A percentile compares a stretch with the other conserved stretches of the same genome.
Conservation (phyloP, 2,888 invertebrate species). For the Gymnoscelis rufifasciata region DNA sequence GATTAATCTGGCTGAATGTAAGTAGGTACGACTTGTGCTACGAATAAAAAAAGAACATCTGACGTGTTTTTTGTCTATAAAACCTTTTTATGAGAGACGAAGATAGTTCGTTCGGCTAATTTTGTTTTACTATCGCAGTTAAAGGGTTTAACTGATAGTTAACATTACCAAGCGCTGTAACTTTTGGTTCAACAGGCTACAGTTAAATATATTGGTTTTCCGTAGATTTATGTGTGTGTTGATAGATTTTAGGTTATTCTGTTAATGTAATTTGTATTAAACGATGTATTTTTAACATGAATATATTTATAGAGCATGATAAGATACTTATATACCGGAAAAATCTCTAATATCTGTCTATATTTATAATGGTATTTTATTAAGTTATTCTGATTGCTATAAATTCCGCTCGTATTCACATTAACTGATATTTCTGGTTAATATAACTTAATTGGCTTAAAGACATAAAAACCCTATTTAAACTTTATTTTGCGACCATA, state of each 20-base stretch:
- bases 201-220: slow-evolving; percentile 12
- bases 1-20: slow-evolving; percentile 16
- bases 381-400: too few species aligned
- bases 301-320: too few species aligned
- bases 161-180: slow-evolving; percentile 26
- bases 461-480: too few species aligned
- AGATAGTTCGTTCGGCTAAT: slow-evolving; percentile 30
- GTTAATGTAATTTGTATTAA: too few species aligned
- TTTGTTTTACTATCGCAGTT: slow-evolving; percentile 28
- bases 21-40: slow-evolving; percentile 1
- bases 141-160: slow-evolving; percentile 27
- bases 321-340: too few species aligned
- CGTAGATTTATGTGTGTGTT: background rate
- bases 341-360: too few species aligned
- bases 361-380: too few species aligned
- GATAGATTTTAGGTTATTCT: background rate
- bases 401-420: too few species aligned
- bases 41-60: slow-evolving; percentile 4
- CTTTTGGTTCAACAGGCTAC: slow-evolving; percentile 25
- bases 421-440: too few species aligned
- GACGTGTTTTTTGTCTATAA: slow-evolving; percentile 11
- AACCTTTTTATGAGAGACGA: slow-evolving; percentile 19
- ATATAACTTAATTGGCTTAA: too few species aligned
- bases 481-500: too few species aligned
- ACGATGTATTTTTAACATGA: too few species aligned